Evolutionary conservation across 2,797 vertebrate species (phyloP).

Genomic region (Sebastes itinus): DNA sequence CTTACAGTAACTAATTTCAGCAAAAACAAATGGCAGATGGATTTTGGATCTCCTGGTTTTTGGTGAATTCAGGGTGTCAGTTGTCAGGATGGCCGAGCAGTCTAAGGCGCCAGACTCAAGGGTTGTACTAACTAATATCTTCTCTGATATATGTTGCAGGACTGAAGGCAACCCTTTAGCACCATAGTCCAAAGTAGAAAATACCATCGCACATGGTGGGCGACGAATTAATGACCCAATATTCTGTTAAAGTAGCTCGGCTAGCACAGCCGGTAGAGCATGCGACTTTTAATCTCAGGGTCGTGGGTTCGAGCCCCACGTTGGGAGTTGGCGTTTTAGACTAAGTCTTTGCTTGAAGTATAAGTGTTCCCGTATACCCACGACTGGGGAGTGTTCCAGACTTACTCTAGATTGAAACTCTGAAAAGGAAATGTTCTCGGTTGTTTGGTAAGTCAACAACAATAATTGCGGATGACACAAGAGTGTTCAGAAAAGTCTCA

Average conservation of each 20-base stretch:
- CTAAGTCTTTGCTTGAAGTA: too few species aligned
- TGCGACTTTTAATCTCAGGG: conserved; percentile 61
- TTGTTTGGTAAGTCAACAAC: too few species aligned
- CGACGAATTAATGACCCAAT: neutral
- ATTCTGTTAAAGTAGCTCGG: too few species aligned
- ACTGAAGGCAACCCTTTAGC: neutral
- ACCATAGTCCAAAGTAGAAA: neutral
- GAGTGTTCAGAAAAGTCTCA: too few species aligned
- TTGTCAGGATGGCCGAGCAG: conserved; percentile 31
- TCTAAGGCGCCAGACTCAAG: conserved; percentile 48
- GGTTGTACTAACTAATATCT: neutral
- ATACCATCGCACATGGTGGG: neutral
- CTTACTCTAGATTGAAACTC: too few species aligned
- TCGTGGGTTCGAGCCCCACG: conserved; percentile 39
- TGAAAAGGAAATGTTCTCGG: too few species aligned
- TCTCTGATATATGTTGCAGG: neutral
- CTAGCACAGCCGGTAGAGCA: neutral
- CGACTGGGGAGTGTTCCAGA: too few species aligned
- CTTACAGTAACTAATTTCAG: neutral
- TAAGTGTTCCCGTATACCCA: too few species aligned
- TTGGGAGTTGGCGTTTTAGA: neutral
- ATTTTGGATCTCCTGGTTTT: too few species aligned
- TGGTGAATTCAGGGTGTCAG: too few species aligned
- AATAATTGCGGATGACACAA: too few species aligned
- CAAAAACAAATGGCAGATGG: neutral